Conservation (phyloP, 2,888 invertebrate species). For the Cylindroiulus punctatus region DNA sequence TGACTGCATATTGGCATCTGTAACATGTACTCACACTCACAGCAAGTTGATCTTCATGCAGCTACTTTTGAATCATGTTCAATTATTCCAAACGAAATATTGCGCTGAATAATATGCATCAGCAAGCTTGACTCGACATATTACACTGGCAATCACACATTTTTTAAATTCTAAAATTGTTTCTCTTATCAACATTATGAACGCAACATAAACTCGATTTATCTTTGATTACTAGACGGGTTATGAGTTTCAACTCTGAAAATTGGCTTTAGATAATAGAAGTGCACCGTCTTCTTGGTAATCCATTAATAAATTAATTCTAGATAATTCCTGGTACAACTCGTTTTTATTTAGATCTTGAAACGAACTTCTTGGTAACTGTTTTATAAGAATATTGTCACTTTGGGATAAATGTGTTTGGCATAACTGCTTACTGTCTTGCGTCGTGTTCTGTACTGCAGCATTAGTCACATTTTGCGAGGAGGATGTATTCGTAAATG, state of each 20-base stretch:
- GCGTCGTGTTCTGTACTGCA: neutral
- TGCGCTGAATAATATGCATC: neutral
- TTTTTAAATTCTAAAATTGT: neutral
- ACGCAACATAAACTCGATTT: neutral
- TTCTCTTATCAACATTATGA: neutral
- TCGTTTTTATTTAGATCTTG: constrained; percentile 30
- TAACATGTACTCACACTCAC: neutral
- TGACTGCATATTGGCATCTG: neutral
- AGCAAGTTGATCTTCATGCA: neutral
- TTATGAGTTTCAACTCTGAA: neutral
- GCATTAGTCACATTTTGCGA: constrained; percentile 17
- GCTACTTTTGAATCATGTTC: neutral
- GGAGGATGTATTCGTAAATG: constrained; percentile 16
- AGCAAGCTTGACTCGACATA: neutral
- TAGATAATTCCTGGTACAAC: constrained; percentile 26
- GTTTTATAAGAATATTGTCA: constrained; percentile 37
- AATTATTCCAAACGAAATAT: neutral
- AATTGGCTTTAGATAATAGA: constrained; percentile 6
- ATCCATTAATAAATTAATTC: constrained; percentile 36
- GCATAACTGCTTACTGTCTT: constrained; percentile 1
- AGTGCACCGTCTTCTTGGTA: neutral
- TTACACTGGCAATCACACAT: neutral
- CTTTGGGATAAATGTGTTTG: constrained; percentile 45
- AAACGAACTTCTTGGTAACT: constrained; percentile 12
- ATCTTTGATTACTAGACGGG: neutral